Base-by-base conservation (phyloP, 2,797 vertebrate genomes). In the Cuniculus paca region DNA sequence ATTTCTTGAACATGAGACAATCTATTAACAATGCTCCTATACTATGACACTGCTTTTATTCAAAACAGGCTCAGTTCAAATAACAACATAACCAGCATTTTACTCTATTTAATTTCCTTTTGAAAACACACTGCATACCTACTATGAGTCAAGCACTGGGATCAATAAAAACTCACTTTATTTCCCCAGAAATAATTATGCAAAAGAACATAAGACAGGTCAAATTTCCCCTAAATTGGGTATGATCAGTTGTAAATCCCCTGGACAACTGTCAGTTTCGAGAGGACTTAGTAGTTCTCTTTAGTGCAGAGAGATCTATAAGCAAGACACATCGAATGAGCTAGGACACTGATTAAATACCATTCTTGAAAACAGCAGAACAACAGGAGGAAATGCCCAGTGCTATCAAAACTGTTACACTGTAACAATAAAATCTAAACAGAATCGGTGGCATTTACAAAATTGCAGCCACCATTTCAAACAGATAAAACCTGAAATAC, bases 211-310 rank as follows among this genome's bases (percentile, higher is more conserved):
- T 97, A 94, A 97, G 97, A 98, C 98, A 98, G 98, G 98, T 98
- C 98, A 98, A 96, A 98, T 98, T 98, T 97, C 79, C 97, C 97
- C 98, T 97, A 97, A 98, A 98, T 97, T 98, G 90, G 54, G 95
- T 97, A 95, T 98, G 98, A 98, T 98, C 97, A 97, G 97, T 91
- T 97, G 96, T 98, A 98, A 95, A 98, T 98, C 97, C 97, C 97
- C 98, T 97, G 98, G 98, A 98, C 98, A 98, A 98, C 97, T 98
- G 98, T 98, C 98, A 98, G 97, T 97, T 97, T 97, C 97, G 97
- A 98, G 98, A 97, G 98, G 98, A 98, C 98, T 98, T 98, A 98
- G 98, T 98, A 98, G 96, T 97, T 98, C 96, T 98, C 97, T 98
- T 97, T 96, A 97, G 96, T 97, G 96, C 95, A 28, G 17, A 97